Base-by-base conservation (phyloP, 2,888 invertebrate species). In the Myathropa florea region DNA sequence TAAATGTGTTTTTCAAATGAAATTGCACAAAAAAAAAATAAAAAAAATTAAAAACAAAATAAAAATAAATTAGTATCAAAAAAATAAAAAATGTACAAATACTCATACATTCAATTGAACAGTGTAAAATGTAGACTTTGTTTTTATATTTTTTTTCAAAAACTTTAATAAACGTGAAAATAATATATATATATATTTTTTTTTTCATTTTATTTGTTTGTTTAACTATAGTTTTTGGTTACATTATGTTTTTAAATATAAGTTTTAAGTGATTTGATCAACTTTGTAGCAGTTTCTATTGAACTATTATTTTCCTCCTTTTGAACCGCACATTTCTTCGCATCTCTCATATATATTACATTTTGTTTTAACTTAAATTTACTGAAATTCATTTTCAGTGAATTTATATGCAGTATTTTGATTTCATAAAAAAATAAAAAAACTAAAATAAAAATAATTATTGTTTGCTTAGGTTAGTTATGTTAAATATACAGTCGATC, bases 181-280 rank as follows among this genome's bases (percentile, higher is more conserved):
- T 55, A 57, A 28, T 61, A 77, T n/a, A n/a, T n/a, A n/a, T n/a
- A n/a, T n/a, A n/a, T n/a, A n/a, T n/a, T n/a, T 67, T 68, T 57
- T 59, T 60, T 75, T 75, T 26, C 39, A 28, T 33, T 60, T 33
- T 33, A 33, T 9, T 46, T 28, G 39, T 53, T 61, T 68, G 18
- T 83, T 70, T 71, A 73, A 73, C 55, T 78, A 46, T 83, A 83
- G 64, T 83, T 83, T 83, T 83, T 83, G 83, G 83, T 70, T 83
- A 80, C 75, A 75, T 70, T 83, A 80, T 75, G 28, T 63, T 36
- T n/a, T 75, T 64, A 18, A 57, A 70, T 63, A 55, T 77, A 70
- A 61, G n/a, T 67, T 7, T n/a, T 67, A 36, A 33, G 21, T 33
- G 21, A 28, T 76, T 68, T 63, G 4, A 3, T 61, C 21, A 21